Evolutionary conservation across 2,888 invertebrate species (phyloP), one percentile per base, ranked within the genome.

Genomic region (Acleris cristana): DNA sequence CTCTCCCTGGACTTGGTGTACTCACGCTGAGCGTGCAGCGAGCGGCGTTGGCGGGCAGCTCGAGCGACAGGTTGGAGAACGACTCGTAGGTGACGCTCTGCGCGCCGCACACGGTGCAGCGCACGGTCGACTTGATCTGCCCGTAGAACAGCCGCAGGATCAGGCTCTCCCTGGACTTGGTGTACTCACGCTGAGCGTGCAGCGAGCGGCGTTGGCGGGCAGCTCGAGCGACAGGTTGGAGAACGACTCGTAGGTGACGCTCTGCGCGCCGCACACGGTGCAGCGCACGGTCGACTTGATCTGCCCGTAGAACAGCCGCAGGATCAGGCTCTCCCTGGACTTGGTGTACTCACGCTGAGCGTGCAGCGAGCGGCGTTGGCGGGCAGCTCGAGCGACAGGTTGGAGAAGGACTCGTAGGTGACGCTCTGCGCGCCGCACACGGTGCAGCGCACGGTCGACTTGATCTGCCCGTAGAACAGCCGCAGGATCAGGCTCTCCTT

Each of bases 381-480:
- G 1, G 97, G 96, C 78, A 97, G 91, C 69, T 97, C 97, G 60
- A 98, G 90, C 19, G 97, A 96, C 56, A 98, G 93, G 88, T 96
- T 97, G 78, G 96, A 97, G 88, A 98, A 98, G 16, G 96, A 95
- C 84, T 98, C 98, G 85, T 97, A 98, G 0, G 96, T 98, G 70
- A 95, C 95, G 61, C 97, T 97, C 78, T 95, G 94, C 79, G 96
- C 95, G 67, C 90, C 88, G 87, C 98, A 98, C 8, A 92, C 93
- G 2, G 94, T 89, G 85, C 98, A 98, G 63, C 94, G 94, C 2
- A 98, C 95, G 0, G 96, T 96, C 16, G 97, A 97, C 79, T 95
- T 95, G 74, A 97, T 95, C 90, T 97, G 97, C 0, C 98, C 98
- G 92, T 97, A 96, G 89, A 98, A 98, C 76, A 97, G 92, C 71